Evolutionary conservation across 2,113 vertebrate species (phyloP).

Genomic region (Albula glossodonta): DNA sequence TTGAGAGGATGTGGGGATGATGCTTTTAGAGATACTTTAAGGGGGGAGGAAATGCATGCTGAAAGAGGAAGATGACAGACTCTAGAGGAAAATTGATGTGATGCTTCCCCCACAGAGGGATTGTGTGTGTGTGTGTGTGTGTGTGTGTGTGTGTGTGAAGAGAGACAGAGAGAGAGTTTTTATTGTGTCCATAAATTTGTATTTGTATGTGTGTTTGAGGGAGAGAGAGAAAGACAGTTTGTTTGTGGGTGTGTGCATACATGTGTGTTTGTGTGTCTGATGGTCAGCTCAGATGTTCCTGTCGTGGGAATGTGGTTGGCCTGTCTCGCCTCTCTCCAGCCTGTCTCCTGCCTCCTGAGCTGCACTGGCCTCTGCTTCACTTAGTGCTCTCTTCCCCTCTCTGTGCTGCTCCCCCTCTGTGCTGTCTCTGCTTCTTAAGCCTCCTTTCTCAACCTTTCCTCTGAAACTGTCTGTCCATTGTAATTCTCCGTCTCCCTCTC

Average conservation of each 20-base stretch:
- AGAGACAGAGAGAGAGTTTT: slow-evolving; percentile 32
- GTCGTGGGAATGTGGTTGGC: not conserved
- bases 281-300: not conserved
- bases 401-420: not conserved
- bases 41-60: not conserved
- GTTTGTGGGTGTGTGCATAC: slow-evolving; percentile 1
- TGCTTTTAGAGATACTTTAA: not conserved
- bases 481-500: slow-evolving; percentile 1
- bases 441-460: not conserved
- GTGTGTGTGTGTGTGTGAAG: slow-evolving; percentile 29
- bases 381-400: not conserved
- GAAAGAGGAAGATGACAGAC: not conserved
- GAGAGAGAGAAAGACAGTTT: not conserved
- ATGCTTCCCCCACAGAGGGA: not conserved
- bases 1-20: not conserved
- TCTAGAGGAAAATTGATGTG: not conserved
- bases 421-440: too few species aligned
- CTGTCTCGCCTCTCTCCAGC: not conserved
- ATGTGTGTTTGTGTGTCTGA: slow-evolving; percentile 12
- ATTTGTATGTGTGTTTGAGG: not conserved
- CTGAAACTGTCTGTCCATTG: slow-evolving; percentile 13
- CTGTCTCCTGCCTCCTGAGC: not conserved
- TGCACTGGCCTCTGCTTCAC: not conserved
- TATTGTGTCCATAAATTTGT: slow-evolving; percentile 21
- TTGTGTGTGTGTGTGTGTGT: not conserved